Base-by-base conservation (phyloP, 2,888 invertebrate species). In the Phyllotreta striolata region DNA sequence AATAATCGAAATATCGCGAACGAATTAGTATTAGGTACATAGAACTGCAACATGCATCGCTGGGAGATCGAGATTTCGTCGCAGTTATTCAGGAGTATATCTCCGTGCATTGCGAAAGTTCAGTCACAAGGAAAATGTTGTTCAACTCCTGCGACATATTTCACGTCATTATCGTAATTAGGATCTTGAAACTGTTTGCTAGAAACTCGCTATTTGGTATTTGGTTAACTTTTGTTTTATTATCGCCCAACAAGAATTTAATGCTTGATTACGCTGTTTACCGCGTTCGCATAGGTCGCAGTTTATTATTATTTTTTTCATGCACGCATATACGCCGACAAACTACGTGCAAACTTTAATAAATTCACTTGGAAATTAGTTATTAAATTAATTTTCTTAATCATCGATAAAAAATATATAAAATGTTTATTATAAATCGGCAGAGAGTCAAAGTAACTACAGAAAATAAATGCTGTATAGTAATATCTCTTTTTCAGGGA, bases 111-210 rank as follows among this genome's bases (percentile, higher is more conserved):
- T 44, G 60, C 60, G 37, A 60, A 60, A 60, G 60, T 60, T 60
- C 60, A 47, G 38, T 60, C 60, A 44, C 44, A 60, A 60, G 52
- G 60, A 60, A 60, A 60, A 60, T 59, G 51, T 38, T 57, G 58
- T 60, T 60, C 44, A 60, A 60, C 51, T 59, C 37, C 35, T 35
- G 60, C 60, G 60, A 60, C 60, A 60, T 60, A 60, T 60, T 60
- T 60, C 52, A 60, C 52, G 52, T 60, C 43, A 60, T 60, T 60
- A 60, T 60, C 60, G 60, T 60, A 60, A 60, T 60, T 60, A 60
- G 60, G 44, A 60, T 60, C 60, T 60, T 52, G 35, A 60, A 60
- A 60, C 52, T 60, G 60, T 60, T 60, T 60, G 60, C 60, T 52
- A 52, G 43, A 60, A 52, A 39, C 38, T 7, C 52, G 52, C 51